A percentile compares a stretch with the other conserved stretches of the same genome.
Conservation (phyloP, 2,888 invertebrate genomes). For the Agriotes lineatus region DNA sequence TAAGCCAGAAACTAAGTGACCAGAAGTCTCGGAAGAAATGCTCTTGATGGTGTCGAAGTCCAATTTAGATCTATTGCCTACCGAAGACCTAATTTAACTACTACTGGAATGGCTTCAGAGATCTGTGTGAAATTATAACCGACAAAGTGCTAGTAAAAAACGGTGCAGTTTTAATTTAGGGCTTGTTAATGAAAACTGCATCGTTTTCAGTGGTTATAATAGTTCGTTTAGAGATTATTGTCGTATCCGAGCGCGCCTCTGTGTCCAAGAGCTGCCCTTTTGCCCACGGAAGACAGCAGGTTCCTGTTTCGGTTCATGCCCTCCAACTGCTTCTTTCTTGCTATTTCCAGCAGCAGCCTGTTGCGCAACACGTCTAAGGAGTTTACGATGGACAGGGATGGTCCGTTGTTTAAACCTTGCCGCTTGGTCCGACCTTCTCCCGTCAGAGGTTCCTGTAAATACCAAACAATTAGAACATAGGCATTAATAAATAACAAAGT, state of each 20-base stretch:
- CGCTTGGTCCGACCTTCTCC: constrained; percentile 38
- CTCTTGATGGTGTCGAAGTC: neutral
- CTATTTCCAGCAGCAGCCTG: constrained; percentile 83
- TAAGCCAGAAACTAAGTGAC: constrained; percentile 7
- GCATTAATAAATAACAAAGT: too few species aligned
- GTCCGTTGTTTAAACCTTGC: constrained; percentile 63
- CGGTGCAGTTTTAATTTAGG: constrained; percentile 42
- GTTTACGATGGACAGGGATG: constrained; percentile 87
- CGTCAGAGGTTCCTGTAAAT: constrained; percentile 36
- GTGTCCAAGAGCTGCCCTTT: constrained; percentile 67
- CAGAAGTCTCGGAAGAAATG: constrained; percentile 11
- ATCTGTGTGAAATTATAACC: constrained; percentile 38
- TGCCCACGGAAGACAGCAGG: constrained; percentile 82
- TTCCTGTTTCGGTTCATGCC: constrained; percentile 81
- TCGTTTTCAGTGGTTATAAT: constrained; percentile 34
- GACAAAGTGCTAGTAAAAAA: constrained; percentile 32
- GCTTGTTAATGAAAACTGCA: constrained; percentile 43
- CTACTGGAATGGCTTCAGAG: constrained; percentile 41
- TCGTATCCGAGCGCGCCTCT: constrained; percentile 49
- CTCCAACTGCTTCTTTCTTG: constrained; percentile 84
- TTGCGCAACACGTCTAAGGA: constrained; percentile 89
- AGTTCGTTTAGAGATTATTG: constrained; percentile 54
- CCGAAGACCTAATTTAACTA: constrained; percentile 30
- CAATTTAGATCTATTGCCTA: constrained; percentile 11
- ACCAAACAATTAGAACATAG: too few species aligned